These are phyloP conservation scores for Ataeniobius toweri DNA, from an alignment of 2,797 vertebrate species.

Conservation along the genomic window DNA sequence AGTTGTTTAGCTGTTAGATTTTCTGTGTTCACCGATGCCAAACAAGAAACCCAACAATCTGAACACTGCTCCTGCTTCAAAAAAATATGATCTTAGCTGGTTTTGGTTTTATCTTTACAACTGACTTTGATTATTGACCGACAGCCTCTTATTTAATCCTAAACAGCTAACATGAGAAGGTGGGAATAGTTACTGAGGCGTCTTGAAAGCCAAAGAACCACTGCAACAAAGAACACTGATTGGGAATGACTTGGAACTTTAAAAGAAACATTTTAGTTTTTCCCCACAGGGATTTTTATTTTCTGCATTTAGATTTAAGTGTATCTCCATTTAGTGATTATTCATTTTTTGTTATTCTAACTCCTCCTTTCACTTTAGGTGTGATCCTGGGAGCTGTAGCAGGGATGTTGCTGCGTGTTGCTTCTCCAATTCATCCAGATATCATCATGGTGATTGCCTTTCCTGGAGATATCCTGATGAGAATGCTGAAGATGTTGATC, in stretches of 20 bases:
- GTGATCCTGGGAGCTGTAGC: conserved; percentile 92
- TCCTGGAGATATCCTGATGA: conserved; percentile 98
- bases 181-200: not conserved
- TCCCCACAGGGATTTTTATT: not conserved
- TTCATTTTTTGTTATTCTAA: not conserved
- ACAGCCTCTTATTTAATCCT: not conserved
- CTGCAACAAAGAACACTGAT: not conserved
- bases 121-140: conserved; percentile 25
- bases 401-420: conserved; percentile 90
- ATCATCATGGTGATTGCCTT: conserved; percentile 97
- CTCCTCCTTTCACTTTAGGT: conserved; percentile 75
- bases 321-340: not conserved
- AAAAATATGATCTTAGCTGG: conserved; percentile 50
- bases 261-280: not conserved
- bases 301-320: conserved; percentile 7
- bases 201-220: conserved; percentile 5
- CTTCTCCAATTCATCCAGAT: conserved; percentile 92
- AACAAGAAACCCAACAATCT: conserved; percentile 33
- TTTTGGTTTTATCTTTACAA: conserved; percentile 49
- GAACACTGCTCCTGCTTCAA: conserved; percentile 23
- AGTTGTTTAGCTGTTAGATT: not conserved
- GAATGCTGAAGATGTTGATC: conserved; percentile 99
- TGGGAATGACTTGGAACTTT: not conserved
- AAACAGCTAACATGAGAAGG: not conserved
- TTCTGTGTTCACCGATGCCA: conserved; percentile 30